Conservation (phyloP, 23 tunicate species). For the Styela clava region DNA sequence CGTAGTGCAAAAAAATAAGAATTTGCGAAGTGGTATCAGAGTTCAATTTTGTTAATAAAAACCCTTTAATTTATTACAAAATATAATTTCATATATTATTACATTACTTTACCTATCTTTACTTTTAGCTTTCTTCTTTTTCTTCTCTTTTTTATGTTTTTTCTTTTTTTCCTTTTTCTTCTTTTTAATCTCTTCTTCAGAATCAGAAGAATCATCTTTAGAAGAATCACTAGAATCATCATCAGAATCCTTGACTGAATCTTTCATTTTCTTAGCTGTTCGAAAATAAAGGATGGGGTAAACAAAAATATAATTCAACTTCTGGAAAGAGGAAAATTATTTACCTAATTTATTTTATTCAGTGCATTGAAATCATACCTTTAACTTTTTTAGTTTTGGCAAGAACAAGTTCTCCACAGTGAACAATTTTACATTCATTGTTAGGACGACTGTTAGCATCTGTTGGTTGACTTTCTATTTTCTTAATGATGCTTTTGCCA, state of each 20-base stretch:
- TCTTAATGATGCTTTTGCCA: conserved; percentile 76
- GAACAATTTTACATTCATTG: conserved; percentile 72
- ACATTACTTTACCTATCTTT: too few relatives aligned
- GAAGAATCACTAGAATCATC: conserved; percentile 20
- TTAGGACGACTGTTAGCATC: conserved; percentile 83
- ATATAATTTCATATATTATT: too few relatives aligned
- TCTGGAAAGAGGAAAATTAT: background rate
- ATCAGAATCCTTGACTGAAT: conserved; percentile 26
- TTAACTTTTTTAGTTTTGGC: conserved; percentile 64
- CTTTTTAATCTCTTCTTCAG: conserved; percentile 59
- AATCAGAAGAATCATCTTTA: conserved; percentile 40
- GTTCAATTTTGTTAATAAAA: too few relatives aligned
- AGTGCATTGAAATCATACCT: conserved; percentile 14
- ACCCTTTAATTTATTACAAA: too few relatives aligned
- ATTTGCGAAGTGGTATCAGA: too few relatives aligned
- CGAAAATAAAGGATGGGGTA: background rate
- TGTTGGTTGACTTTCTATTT: conserved; percentile 76
- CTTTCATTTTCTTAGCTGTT: conserved; percentile 41
- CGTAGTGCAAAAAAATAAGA: too few relatives aligned
- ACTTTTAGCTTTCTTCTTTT: conserved; percentile 29
- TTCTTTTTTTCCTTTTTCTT: conserved; percentile 79
- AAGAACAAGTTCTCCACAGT: conserved; percentile 94
- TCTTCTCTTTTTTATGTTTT: conserved; percentile 49
- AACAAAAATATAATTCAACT: background rate
- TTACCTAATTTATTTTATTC: background rate